Evolutionary conservation across 2,888 invertebrate genomes (phyloP), one percentile per base, ranked within the genome.

Genomic region (Cheilosia urbana): DNA sequence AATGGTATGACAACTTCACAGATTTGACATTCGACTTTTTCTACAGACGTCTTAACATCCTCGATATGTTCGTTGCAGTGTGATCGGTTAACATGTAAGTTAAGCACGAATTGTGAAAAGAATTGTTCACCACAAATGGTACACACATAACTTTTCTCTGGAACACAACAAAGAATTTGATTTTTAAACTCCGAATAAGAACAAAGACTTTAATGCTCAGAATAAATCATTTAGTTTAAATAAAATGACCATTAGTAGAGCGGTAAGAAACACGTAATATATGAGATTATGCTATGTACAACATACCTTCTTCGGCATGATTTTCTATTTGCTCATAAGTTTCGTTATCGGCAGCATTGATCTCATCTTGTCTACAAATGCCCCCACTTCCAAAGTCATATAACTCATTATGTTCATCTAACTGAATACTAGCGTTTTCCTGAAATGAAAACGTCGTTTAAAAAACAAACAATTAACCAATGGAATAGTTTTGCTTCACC

Each of bases 111-210:
- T 11, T 87, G 87, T 11, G 87, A 87, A 21, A 82, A 82, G 19
- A 87, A 87, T 42, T 87, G 87, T 15, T 87, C 82, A 1, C 82
- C 87, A 19, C 87, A 87, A 6, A 82, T 37, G 7, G 78, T 82
- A 11, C 87, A 87, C 1, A 77, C 42, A 58, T 42, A 87, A 24
- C 62, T 78, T 58, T 87, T 87, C 17, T 81, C 87, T 87, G n/a
- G 4, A 66, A 76, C 58, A 49, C 9, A 34, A 21, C 4, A 37
- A 40, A 13, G 19, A 13, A 65, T 19, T 34, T 24, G 15, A 27
- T 13, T 11, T 45, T 45, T 51, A 45, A 7, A 4, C 11, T 42
- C 47, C 17, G 37, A 17, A 11, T 3, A 55, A 24, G 7, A 40
- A 1, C 4, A 42, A 58, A 37, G 17, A 57, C 30, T n/a, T 57